Evolutionary conservation across 2,113 vertebrate genomes (phyloP).

Genomic region (Solenodon paradoxus): DNA sequence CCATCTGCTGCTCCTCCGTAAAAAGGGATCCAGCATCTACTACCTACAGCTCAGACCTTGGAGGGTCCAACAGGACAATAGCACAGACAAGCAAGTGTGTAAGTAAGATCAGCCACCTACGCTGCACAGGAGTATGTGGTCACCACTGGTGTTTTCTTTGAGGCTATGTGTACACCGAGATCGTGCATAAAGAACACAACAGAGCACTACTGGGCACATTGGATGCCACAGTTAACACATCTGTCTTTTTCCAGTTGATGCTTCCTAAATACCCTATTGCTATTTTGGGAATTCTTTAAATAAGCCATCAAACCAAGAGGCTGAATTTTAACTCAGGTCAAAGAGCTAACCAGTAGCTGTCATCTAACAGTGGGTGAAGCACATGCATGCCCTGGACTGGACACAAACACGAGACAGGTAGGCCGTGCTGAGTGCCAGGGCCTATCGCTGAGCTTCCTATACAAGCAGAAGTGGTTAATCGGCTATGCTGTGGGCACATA

Average conservation of each 20-base stretch:
- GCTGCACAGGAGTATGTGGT: background rate
- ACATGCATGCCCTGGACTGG: background rate
- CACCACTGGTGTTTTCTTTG: background rate
- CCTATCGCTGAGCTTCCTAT: background rate
- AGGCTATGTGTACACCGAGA: background rate
- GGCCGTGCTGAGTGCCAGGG: background rate
- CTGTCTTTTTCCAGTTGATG: background rate
- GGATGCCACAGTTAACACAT: background rate
- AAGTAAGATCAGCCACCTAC: background rate
- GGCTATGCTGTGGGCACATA: background rate
- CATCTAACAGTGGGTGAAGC: background rate
- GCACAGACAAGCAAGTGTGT: background rate
- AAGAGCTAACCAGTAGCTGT: background rate
- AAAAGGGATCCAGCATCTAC: background rate
- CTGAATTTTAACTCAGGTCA: background rate
- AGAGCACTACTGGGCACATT: background rate
- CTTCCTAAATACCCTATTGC: background rate
- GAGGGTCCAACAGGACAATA: background rate
- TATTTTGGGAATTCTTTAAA: background rate
- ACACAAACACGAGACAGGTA: background rate
- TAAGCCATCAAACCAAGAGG: background rate
- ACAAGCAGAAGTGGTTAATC: background rate
- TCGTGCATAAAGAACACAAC: background rate
- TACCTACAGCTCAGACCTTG: background rate
- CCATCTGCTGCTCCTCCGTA: background rate